Base-by-base conservation (phyloP, 2,113 vertebrate species). In the Anarrhichthys ocellatus region DNA sequence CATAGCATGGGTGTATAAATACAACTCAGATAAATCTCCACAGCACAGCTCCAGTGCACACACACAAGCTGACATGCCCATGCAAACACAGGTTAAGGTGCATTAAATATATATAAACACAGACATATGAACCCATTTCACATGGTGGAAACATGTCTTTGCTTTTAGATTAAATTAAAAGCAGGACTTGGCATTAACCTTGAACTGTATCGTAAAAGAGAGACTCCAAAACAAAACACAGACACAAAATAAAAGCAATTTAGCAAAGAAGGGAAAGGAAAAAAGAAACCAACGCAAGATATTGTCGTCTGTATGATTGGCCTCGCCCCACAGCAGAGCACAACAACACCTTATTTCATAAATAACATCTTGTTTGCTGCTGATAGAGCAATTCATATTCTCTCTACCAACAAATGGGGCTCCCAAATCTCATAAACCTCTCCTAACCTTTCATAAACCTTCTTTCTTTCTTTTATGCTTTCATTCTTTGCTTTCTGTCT, bases 371-470 rank as follows among this genome's bases (percentile, higher is more conserved):
- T 91, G 86, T 91, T 94, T 88, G 75, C 78, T 46, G 27, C 73
- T 83, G 89, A 90, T 90, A 90, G 91, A 89, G 78, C 63, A 88
- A 94, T 88, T 92, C 77, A 84, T 80, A 87, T 91, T 91, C 78
- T 83, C 84, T 87, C 68, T 79, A 44, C 75, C 76, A 88, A 83
- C 89, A 91, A 90, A 85, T 80, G 81, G 46, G 66, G 56, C 87
- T 90, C 83, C 86, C 86, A 86, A 74, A 91, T 91, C 88, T 93
- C 81, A 92, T 91, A 90, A 91, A 92, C 73, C 85, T 86, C 86
- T 73, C 46, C 71, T 87, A 91, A 92, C 81, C 86, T 91, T 90
- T 89, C 82, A 90, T 90, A 83, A 91, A 92, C 85, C 81, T 66
- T 22, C 29, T 52, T 79, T 87, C 29, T 75, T 46, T 65, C 27